phyloP scores from a whole-genome alignment of 2,797 vertebrate species.

The Manis pentadactyla region DNA sequence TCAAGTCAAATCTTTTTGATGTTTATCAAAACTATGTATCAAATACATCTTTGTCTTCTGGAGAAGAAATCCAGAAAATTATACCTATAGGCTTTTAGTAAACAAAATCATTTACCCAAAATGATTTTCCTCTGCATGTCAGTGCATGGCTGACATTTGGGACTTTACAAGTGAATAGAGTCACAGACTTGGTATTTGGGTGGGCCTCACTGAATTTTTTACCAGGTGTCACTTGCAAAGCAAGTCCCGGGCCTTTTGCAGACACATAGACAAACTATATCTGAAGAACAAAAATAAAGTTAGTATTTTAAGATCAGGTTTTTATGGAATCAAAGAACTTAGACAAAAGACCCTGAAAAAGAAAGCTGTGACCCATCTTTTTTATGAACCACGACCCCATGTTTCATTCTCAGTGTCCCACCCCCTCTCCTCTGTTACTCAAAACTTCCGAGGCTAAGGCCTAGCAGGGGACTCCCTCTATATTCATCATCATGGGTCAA shows the following conservation, averaged over 20 bases:
- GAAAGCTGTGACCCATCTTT: background rate
- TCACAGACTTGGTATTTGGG: background rate
- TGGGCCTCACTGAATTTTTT: background rate
- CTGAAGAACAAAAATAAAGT: background rate
- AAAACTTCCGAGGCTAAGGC: background rate
- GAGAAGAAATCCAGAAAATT: conserved; percentile 6
- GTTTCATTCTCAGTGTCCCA: background rate
- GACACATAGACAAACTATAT: background rate
- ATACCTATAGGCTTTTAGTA: background rate
- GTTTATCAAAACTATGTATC: background rate
- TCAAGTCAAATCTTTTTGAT: conserved; percentile 67
- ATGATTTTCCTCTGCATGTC: background rate
- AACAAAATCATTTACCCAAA: background rate
- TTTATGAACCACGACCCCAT: background rate
- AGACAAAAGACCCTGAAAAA: background rate
- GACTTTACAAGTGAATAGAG: background rate
- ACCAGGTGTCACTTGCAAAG: background rate
- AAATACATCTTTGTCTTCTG: background rate
- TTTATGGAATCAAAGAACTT: background rate
- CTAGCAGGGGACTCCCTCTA: background rate
- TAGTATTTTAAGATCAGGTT: background rate
- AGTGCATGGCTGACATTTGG: background rate
- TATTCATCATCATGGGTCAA: background rate
- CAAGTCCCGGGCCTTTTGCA: background rate
- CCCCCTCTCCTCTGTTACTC: background rate